Percentiles rank a stretch among this genome's conserved stretches.
phyloP scores from a whole-genome alignment of 2,797 vertebrate species.

The Macroramphosus scolopax region DNA sequence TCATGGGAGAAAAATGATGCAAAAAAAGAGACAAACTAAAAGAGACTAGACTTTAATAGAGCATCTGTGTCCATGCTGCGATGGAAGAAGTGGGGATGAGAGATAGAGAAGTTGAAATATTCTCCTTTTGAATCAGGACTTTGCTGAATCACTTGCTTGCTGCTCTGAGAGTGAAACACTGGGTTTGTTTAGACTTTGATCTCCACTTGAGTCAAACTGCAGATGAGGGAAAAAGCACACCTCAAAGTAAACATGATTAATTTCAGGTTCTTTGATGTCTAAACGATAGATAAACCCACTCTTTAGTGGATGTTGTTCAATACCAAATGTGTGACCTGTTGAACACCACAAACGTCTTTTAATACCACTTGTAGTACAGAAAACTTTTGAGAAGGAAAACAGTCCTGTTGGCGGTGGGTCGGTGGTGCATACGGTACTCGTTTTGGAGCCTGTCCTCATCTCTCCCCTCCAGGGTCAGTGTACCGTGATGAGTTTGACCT shows the following conservation, averaged over 20 bases:
- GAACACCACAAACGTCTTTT: not conserved
- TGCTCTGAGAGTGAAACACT: conserved; percentile 22
- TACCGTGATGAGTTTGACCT: conserved; percentile 94
- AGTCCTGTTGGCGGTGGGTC: no score
- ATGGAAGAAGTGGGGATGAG: conserved; percentile 22
- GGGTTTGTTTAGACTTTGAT: conserved; percentile 48
- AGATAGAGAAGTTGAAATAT: conserved; percentile 17
- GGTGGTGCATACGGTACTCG: no score
- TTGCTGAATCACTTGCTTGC: conserved; percentile 3
- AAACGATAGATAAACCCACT: conserved; percentile 27
- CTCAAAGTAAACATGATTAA: conserved; percentile 51
- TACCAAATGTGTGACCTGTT: conserved; percentile 16
- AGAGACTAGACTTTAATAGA: not conserved
- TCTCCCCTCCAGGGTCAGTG: conserved; percentile 81
- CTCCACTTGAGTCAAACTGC: conserved; percentile 34
- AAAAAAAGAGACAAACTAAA: conserved; percentile 47
- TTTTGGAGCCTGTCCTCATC: no score
- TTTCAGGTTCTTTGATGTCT: conserved; percentile 44
- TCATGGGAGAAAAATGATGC: conserved; percentile 42
- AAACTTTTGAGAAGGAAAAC: no score
- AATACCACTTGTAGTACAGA: no score
- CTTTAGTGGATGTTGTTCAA: no score
- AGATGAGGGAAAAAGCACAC: conserved; percentile 4
- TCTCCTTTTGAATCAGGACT: conserved; percentile 27
- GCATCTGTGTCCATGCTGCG: conserved; percentile 24